Evolutionary conservation across 2,113 vertebrate genomes (phyloP).

Genomic region (Dasyprocta punctata): DNA sequence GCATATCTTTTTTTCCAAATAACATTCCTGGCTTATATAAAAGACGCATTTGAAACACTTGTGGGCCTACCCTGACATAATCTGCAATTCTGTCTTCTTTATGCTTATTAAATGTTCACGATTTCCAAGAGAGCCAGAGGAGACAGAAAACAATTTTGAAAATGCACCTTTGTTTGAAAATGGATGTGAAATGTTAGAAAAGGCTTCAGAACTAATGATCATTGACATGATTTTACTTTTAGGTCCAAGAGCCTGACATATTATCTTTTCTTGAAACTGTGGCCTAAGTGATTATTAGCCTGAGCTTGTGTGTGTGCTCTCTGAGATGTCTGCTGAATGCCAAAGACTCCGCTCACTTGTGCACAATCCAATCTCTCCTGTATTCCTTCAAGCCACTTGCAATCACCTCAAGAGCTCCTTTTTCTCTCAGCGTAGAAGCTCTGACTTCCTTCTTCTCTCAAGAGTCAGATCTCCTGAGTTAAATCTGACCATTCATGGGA

Average conservation of each 20-base stretch:
- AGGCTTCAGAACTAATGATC: background rate
- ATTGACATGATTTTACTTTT: background rate
- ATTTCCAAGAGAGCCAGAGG: background rate
- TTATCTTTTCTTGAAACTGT: background rate
- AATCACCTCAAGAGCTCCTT: constrained; percentile 2
- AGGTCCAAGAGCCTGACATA: background rate
- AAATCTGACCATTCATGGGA: accelerated
- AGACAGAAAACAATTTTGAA: background rate
- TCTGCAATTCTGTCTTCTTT: background rate
- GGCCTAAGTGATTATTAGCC: background rate
- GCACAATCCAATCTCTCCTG: background rate
- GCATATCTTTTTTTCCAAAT: background rate
- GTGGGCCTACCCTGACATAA: background rate
- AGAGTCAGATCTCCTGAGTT: constrained; percentile 7
- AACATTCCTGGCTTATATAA: background rate
- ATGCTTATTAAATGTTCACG: background rate
- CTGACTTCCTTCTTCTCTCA: background rate
- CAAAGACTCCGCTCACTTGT: background rate
- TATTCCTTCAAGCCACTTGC: constrained; percentile 34
- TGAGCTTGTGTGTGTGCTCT: background rate
- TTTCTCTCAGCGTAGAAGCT: background rate
- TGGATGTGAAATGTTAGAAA: constrained; percentile 17
- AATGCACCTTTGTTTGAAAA: background rate
- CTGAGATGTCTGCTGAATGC: background rate
- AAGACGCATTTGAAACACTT: background rate